Conservation (phyloP, 2,113 vertebrate genomes). For the Poeciliopsis prolifica region DNA sequence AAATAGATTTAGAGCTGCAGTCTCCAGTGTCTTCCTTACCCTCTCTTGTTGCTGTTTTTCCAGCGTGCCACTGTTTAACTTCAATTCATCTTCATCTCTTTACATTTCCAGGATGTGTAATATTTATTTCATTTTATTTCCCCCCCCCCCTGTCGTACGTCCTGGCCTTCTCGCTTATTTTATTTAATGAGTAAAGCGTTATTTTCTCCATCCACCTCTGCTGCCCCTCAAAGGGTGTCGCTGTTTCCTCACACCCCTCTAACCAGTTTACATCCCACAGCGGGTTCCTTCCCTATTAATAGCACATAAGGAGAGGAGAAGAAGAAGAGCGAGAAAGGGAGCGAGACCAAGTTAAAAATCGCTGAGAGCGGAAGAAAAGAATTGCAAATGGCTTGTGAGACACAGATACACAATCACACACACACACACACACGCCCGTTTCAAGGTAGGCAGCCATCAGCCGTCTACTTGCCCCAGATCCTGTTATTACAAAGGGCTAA, state of each 20-base stretch:
- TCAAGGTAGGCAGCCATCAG: constrained; percentile 38
- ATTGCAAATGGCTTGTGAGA: constrained; percentile 24
- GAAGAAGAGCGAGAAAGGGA: not conserved
- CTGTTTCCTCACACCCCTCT: constrained; percentile 26
- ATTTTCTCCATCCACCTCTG: constrained; percentile 30
- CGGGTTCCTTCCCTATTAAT: constrained; percentile 63
- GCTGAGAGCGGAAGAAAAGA: not conserved
- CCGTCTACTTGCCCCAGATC: constrained; percentile 42
- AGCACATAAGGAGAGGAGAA: constrained; percentile 27
- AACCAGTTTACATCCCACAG: constrained; percentile 48
- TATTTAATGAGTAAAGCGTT: not conserved
- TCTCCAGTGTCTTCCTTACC: constrained; percentile 6
- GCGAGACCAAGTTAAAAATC: not conserved
- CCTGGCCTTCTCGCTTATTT: constrained; percentile 35
- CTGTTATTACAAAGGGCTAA: constrained; percentile 54
- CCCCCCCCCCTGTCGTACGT: constrained; percentile 7
- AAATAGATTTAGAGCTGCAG: constrained; percentile 14
- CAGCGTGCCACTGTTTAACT: constrained; percentile 20
- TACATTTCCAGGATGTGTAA: constrained; percentile 4
- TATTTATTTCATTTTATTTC: not conserved
- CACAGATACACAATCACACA: constrained; percentile 9
- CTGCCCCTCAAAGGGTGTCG: constrained; percentile 12
- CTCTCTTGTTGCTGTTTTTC: not conserved
- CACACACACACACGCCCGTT: constrained; percentile 57
- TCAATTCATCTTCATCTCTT: constrained; percentile 20